phyloP scores from a whole-genome alignment of 2,113 vertebrate genomes.

The Chloropsis hardwickii region DNA sequence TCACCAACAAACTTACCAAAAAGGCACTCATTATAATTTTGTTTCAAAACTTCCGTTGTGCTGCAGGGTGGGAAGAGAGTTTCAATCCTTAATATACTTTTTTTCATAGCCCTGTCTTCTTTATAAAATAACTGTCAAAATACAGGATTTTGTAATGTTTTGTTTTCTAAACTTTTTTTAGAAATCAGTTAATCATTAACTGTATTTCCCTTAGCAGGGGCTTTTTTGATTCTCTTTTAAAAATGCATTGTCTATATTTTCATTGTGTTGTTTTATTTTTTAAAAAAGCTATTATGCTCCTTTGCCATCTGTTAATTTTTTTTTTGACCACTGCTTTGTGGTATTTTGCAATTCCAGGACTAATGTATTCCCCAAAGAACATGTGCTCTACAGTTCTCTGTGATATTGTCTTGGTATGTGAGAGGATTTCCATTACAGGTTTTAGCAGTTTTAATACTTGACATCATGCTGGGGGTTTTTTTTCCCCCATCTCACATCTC shows the following conservation, averaged over 20 bases:
- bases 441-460: not conserved
- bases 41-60: not conserved
- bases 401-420: not conserved
- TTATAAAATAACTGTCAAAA: not conserved
- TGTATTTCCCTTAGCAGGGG: fast-evolving
- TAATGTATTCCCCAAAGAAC: not conserved
- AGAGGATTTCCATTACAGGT: not conserved
- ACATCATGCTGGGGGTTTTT: fast-evolving
- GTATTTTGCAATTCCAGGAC: not conserved
- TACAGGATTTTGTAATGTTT: not conserved
- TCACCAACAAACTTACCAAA: not conserved
- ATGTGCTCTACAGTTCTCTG: not conserved
- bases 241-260: not conserved
- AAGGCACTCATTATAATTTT: not conserved
- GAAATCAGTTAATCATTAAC: not conserved
- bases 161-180: not conserved
- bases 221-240: not conserved
- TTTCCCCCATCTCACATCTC: too few species aligned
- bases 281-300: not conserved
- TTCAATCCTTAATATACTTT: not conserved
- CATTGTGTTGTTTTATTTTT: not conserved
- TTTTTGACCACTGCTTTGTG: not conserved
- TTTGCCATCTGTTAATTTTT: not conserved
- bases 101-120: not conserved
- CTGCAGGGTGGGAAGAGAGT: not conserved